Base-by-base conservation (phyloP, 2,113 vertebrate species). In the Tragulus kanchil region DNA sequence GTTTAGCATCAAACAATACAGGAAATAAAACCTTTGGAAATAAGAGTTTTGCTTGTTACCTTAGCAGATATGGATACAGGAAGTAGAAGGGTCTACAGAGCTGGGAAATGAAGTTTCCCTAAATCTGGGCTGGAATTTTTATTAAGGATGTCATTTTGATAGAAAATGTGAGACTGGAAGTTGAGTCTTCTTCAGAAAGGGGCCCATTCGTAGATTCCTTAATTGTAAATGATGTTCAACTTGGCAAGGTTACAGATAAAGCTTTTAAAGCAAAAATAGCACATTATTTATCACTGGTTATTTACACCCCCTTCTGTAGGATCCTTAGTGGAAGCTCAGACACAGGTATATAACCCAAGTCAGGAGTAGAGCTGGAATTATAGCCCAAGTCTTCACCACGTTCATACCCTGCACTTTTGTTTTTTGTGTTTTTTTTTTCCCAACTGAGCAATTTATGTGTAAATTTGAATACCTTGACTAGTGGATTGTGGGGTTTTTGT, bases 21-120 rank as follows among this genome's bases (percentile, higher is more conserved):
- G 59, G 77, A 79, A 94, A 89, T 92, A 69, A 93, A 95, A 79
- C 45, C 13, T 96, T 71, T 90, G 26, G 14, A 90, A 93, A 52
- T 58, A 79, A 1, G 6, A 73, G 36, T 81, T 71, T 94, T 59
- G 13, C 77, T 86, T 45, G 16, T 75, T 81, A 17, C 26, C 48
- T 89, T 78, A 48, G 59, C 67, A 31, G 8, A 9, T 62, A 42
- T 58, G 21, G 92, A 31, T 52, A 0, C 50, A n/a, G n/a, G 14
- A 58, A 71, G 10, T 62, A 19, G n/a, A 36, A 15, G 26, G 25
- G 21, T 58, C 23, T 61, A 19, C 12, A 52, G 5, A 61, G 73
- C 52, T 54, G 36, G 64, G 17, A 84, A 94, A 79, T 96, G 31
- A 42, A 58, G 19, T 65, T 96, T 90, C 71, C 26, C 36, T 84